Evolutionary conservation across 2,797 vertebrate genomes (phyloP).

Genomic region (Amazonetta brasiliensis): DNA sequence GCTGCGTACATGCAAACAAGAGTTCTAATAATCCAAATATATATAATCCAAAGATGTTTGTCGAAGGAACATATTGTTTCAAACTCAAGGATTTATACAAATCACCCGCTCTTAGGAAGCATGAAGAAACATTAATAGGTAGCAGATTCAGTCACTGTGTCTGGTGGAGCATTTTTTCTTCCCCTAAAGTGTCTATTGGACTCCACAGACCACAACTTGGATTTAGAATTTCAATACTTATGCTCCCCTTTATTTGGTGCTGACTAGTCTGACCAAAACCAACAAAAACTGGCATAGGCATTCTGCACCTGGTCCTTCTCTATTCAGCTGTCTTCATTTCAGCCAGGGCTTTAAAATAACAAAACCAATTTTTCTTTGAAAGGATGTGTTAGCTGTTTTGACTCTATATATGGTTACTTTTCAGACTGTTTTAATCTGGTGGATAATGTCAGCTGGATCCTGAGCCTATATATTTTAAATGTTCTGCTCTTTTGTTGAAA

Average conservation of each 20-base stretch:
- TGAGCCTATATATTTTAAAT: neutral
- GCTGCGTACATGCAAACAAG: neutral
- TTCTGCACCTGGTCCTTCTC: neutral
- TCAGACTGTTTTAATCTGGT: neutral
- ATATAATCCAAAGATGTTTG: neutral
- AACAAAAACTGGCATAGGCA: neutral
- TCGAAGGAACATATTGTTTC: accelerated
- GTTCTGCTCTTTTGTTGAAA: neutral
- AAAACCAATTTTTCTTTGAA: neutral
- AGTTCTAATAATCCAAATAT: neutral
- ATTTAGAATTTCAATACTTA: neutral
- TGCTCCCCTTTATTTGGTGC: neutral
- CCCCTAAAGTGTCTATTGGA: neutral
- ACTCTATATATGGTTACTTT: neutral
- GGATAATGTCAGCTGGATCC: neutral
- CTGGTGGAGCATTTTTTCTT: neutral
- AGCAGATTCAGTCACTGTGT: neutral
- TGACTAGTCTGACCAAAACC: neutral
- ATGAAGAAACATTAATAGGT: neutral
- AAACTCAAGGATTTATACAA: neutral
- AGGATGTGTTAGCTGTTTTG: neutral
- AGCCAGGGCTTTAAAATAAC: conserved; percentile 4
- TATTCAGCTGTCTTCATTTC: neutral
- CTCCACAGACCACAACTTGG: neutral
- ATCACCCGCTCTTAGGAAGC: neutral